Evolutionary conservation across 2,888 invertebrate genomes (phyloP), one percentile per base, ranked within the genome.

Genomic region (Glyphotaelius pellucidus): DNA sequence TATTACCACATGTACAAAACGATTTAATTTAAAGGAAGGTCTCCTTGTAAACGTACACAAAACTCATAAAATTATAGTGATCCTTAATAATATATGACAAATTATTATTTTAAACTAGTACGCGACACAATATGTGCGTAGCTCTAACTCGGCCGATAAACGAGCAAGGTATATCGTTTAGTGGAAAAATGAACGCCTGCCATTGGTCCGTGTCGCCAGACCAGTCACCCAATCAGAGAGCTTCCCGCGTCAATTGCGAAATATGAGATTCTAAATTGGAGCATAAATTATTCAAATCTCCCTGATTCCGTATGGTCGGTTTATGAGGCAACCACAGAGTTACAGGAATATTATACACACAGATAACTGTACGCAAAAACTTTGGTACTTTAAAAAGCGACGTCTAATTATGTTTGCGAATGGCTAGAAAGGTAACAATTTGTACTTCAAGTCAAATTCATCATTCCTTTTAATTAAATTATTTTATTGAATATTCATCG

Each of bases 241-340:
- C 88, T 32, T 84, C 47, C 79, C 85, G 85, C 89, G 89, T 92
- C 92, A 90, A 93, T 91, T 90, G 91, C 93, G 91, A 93, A 93
- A 93, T 93, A 85, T 91, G 92, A 93, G 88, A 91, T 87, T 91
- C 90, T 93, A 89, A 93, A 92, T 91, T 90, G 91, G 88, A 90
- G 91, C 91, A 90, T 92, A 91, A 91, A 90, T 91, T 91, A 91
- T 92, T 92, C 79, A 79, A 89, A 89, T 90, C 30, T 80, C 83
- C 35, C 84, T 80, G 31, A 91, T 85, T 38, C 83, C 52, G 83
- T 89, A 89, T 47, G 85, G 47, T 31, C 79, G 89, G 89, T 89
- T 25, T 67, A 9, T 9, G 67, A 67, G 7, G 25, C 67, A 25
- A 67, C n/a, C n/a, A 25, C 9, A 67, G n/a, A 67, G 67, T 67